phyloP scores from a whole-genome alignment of 2,797 vertebrate species.

The Botia kubotai region DNA sequence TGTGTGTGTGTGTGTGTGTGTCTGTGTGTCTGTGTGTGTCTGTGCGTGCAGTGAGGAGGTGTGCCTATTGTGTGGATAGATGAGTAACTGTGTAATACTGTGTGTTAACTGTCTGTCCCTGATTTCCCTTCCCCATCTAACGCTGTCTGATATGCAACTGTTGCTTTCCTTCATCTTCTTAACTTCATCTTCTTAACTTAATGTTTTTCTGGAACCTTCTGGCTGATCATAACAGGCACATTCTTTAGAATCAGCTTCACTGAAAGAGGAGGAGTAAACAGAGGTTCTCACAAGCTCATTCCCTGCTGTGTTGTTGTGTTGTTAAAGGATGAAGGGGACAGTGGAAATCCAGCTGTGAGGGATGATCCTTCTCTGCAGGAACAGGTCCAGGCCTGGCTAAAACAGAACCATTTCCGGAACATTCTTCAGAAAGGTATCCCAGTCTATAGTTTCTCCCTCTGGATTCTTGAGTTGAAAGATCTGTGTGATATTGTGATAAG shows the following conservation, averaged over 20 bases:
- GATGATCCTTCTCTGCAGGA: conserved; percentile 86
- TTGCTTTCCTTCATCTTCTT: conserved; percentile 32
- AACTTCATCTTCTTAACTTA: neutral
- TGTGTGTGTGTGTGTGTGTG: neutral
- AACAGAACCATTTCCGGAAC: conserved; percentile 87
- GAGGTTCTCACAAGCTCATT: conserved; percentile 3
- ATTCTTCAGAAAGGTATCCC: conserved; percentile 90
- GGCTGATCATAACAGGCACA: neutral
- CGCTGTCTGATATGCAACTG: conserved; percentile 27
- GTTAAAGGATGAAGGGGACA: conserved; percentile 82
- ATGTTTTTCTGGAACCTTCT: neutral
- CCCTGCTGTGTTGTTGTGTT: conserved; percentile 10
- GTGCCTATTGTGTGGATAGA: conserved; percentile 37
- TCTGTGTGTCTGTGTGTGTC: too few species aligned
- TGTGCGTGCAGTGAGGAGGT: conserved; percentile 10
- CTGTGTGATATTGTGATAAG: neutral
- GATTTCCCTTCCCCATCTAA: neutral
- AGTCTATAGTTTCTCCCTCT: conserved; percentile 5
- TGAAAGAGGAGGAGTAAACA: neutral
- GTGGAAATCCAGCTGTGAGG: conserved; percentile 85
- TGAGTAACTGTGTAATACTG: conserved; percentile 34
- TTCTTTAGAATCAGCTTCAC: neutral
- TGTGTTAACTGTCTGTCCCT: neutral
- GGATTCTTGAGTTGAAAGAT: neutral
- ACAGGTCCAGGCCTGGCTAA: conserved; percentile 88